These are phyloP conservation scores for Phataginus tetradactyla DNA, from an alignment of 2,797 vertebrate genomes.

Conservation along the genomic window DNA sequence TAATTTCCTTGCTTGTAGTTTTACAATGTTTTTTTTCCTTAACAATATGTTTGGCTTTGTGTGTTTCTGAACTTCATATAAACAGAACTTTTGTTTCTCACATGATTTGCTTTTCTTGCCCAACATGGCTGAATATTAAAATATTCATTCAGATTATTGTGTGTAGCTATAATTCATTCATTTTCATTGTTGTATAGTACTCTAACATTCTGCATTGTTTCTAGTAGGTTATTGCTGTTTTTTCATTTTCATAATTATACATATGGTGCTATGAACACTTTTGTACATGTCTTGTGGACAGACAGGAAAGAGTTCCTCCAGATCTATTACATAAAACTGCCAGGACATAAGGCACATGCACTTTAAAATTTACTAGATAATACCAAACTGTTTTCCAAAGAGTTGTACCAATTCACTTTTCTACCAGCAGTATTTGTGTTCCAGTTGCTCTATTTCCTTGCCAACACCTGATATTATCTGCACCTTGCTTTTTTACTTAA, in stretches of 20 bases:
- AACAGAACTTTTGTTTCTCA: background rate
- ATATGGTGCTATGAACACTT: background rate
- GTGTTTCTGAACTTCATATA: background rate
- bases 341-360: background rate
- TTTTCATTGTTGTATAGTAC: background rate
- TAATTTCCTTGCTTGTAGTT: background rate
- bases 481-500: background rate
- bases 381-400: background rate
- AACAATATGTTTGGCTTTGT: background rate
- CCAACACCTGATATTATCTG: background rate
- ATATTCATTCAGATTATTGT: background rate
- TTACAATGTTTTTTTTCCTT: background rate
- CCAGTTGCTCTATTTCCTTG: background rate
- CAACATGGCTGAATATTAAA: background rate
- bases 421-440: background rate
- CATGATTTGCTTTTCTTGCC: background rate
- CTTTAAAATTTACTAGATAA: background rate
- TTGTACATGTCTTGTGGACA: background rate
- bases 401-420: background rate
- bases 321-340: background rate
- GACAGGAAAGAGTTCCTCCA: background rate
- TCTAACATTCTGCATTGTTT: background rate
- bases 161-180: background rate
- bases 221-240: background rate
- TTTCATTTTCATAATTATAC: background rate